phyloP scores from a whole-genome alignment of 2,797 vertebrate species.

The Petrocephalus sullivani region DNA sequence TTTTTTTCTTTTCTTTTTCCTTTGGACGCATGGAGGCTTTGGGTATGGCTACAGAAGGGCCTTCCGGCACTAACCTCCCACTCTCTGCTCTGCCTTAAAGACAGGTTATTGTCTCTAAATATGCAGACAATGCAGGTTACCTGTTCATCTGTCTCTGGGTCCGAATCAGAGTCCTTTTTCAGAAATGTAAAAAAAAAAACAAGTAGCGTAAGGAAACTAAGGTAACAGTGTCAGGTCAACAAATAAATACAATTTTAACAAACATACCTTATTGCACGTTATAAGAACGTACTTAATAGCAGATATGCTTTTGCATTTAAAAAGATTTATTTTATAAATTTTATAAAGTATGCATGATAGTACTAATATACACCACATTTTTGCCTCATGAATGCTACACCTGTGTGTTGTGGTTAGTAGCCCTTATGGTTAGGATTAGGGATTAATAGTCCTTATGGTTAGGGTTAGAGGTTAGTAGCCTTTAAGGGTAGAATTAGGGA shows the following conservation, averaged over 20 bases:
- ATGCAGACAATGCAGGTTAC: slow-evolving; percentile 55
- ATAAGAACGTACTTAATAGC: not conserved
- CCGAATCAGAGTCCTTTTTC: slow-evolving; percentile 89
- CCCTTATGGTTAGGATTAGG: not conserved
- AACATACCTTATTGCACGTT: not conserved
- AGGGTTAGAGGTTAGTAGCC: not conserved
- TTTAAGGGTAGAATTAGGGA: not conserved
- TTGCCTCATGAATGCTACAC: not conserved
- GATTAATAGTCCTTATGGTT: not conserved
- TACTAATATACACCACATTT: not conserved
- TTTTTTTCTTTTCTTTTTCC: not conserved
- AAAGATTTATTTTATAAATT: not conserved
- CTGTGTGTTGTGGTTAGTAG: not conserved
- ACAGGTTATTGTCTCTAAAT: not conserved
- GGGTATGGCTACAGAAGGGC: not conserved
- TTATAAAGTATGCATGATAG: not conserved
- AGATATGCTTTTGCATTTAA: not conserved
- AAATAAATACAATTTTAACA: not conserved
- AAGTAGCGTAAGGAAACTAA: not conserved
- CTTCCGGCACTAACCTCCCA: not conserved
- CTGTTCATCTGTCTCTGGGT: slow-evolving; percentile 94
- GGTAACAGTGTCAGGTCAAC: not conserved
- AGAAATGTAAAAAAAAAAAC: not conserved
- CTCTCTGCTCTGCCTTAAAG: not conserved
- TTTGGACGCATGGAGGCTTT: not conserved